Evolutionary conservation across 2,797 vertebrate species (phyloP), one percentile per base, ranked within the genome.

Genomic region (Tinamus major): DNA sequence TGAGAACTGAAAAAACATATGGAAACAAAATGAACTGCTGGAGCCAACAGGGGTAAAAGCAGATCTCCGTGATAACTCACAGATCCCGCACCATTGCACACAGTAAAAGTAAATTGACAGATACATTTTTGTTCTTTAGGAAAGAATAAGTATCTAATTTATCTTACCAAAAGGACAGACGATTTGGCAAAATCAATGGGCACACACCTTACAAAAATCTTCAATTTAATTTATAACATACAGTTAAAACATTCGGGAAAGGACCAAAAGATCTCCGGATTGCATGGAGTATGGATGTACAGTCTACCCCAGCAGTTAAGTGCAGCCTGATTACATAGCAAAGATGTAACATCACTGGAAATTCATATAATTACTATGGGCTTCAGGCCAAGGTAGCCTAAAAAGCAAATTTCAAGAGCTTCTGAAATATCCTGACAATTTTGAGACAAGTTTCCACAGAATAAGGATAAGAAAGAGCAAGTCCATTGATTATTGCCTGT

Each of bases 1-100:
- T 97, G 98, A 97, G 97, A 98, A 97, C 98, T 98, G 97, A 96
- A 98, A 97, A 98, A 98, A 96, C 97, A 96, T 24, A 97, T 0
- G 96, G 96, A 97, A 84, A 97, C 77, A 91, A 93, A 97, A 96
- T 96, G 97, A 97, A 97, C 93, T 85, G 80, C 94, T 91, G 95
- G 96, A 93, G 72, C 11, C 0, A 96, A 96, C 90, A 93, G 92
- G 96, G 91, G 82, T 39, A 87, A 91, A 83, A 95, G 91, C 77
- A 93, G 56, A 94, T 95, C 96, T 94, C 84, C 70, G 76, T 1
- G 89, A 12, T 69, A 94, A 94, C 76, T 91, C 85, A 86, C 3
- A 88, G 72, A 77, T 94, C 67, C 37, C 59, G 87, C 95, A 1
- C 56, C 78, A 55, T 85, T 27, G 87, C 12, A 77, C 48, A 89